phyloP scores from a whole-genome alignment of 1,140 invertebrate genomes.

The Drosophila lini region DNA sequence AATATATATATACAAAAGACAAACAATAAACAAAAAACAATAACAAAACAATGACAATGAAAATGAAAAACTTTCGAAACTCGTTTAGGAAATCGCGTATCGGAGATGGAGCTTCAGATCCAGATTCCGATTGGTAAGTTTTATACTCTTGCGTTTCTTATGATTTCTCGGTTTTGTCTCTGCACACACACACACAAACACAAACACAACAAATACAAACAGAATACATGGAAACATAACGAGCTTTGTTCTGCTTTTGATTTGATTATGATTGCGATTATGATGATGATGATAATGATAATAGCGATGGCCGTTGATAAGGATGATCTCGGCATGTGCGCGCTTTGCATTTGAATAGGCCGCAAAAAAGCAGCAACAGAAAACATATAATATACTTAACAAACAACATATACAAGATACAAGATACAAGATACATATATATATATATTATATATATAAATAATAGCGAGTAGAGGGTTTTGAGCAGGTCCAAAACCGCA shows the following conservation, averaged over 20 bases:
- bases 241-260: slow-evolving; percentile 67
- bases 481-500: slow-evolving; percentile 34
- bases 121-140: slow-evolving; percentile 84
- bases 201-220: slow-evolving; percentile 19
- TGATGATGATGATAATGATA: slow-evolving; percentile 35
- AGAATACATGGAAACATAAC: slow-evolving; percentile 17
- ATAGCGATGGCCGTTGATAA: slow-evolving; percentile 36
- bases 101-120: slow-evolving; percentile 83
- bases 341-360: slow-evolving; percentile 75
- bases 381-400: slow-evolving; percentile 18
- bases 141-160: slow-evolving; percentile 57
- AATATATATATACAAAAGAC: slow-evolving; percentile 2
- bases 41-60: slow-evolving; percentile 34
- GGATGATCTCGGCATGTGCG: slow-evolving; percentile 71
- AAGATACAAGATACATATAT: slow-evolving; percentile 18
- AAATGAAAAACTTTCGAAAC: slow-evolving; percentile 65
- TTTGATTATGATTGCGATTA: slow-evolving; percentile 56
- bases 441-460: slow-evolving; percentile 15
- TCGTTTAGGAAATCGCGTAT: slow-evolving; percentile 84
- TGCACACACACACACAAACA: slow-evolving; percentile 55
- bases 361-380: slow-evolving; percentile 30
- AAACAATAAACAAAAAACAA: slow-evolving; percentile 23
- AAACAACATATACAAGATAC: slow-evolving; percentile 21
- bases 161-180: slow-evolving; percentile 64
- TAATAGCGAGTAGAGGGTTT: slow-evolving; percentile 40